These are phyloP conservation scores for Rhizoglyphus robini DNA, from an alignment of 1,140 invertebrate genomes.

Conservation along the genomic window DNA sequence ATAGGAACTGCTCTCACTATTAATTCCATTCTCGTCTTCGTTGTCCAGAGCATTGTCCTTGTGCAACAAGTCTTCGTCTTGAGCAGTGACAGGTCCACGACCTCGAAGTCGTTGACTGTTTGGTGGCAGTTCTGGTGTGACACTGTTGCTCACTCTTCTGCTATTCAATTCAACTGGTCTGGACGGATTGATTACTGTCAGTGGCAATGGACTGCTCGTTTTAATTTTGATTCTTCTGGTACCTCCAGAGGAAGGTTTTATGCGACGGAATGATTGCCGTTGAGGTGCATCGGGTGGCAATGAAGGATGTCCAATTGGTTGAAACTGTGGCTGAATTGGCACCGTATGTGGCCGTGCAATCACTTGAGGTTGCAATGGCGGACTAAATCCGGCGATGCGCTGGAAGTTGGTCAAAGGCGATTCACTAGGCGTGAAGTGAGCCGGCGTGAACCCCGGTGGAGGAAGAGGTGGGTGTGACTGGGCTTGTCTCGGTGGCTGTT, in stretches of 20 bases:
- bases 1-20: not conserved
- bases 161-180: not conserved
- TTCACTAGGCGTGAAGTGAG: not conserved
- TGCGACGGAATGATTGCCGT: not conserved
- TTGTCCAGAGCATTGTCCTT: constrained; percentile 19
- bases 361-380: not conserved
- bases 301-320: not conserved
- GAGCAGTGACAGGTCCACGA: constrained; percentile 12
- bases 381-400: not conserved
- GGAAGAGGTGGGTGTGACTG: not conserved
- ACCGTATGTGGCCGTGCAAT: not conserved
- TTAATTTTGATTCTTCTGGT: not conserved
- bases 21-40: constrained; percentile 13
- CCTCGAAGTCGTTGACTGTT: not conserved
- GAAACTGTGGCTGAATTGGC: not conserved
- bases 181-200: no score
- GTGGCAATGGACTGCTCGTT: not conserved
- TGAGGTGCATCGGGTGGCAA: not conserved
- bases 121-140: not conserved
- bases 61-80: constrained; percentile 5
- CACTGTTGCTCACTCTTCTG: not conserved
- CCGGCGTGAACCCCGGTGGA: not conserved
- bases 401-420: constrained; percentile 1
- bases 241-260: not conserved
- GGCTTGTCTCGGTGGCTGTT: not conserved